These are phyloP conservation scores for Trididemnum clinides DNA, from an alignment of 23 tunicate genomes.

Conservation along the genomic window DNA sequence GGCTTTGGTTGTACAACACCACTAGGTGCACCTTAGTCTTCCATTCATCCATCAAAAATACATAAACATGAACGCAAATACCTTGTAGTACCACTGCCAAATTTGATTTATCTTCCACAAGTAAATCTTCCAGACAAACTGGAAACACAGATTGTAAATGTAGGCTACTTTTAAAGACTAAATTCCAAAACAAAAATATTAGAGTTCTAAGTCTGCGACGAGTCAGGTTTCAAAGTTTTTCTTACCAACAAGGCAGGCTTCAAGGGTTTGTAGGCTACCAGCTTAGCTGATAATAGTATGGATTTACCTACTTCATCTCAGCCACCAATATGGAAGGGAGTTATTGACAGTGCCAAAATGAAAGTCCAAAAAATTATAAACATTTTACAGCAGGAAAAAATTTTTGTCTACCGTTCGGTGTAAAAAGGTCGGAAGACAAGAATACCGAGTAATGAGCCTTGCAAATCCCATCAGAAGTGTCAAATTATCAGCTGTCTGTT, in stretches of 20 bases:
- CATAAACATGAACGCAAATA: background rate
- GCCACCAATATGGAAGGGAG: background rate
- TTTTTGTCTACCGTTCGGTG: background rate
- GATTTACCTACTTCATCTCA: background rate
- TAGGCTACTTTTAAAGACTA: background rate
- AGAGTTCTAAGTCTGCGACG: background rate
- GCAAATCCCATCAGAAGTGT: background rate
- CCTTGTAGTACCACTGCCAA: background rate
- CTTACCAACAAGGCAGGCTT: conserved; percentile 1
- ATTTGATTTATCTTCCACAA: background rate
- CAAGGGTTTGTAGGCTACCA: background rate
- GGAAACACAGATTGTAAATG: background rate
- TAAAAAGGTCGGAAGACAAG: background rate
- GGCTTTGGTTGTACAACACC: conserved; percentile 1
- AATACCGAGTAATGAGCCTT: background rate
- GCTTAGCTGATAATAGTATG: background rate
- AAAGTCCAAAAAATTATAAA: background rate
- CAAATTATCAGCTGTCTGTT: conserved; percentile 11
- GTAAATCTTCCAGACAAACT: background rate
- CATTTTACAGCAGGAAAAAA: background rate
- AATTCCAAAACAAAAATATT: background rate
- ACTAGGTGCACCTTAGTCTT: background rate
- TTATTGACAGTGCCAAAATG: background rate
- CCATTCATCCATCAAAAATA: conserved; percentile 10
- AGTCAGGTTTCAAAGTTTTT: background rate